Evolutionary conservation across 2,113 vertebrate genomes (phyloP), one percentile per base, ranked within the genome.

Genomic region (Noctilio leporinus): DNA sequence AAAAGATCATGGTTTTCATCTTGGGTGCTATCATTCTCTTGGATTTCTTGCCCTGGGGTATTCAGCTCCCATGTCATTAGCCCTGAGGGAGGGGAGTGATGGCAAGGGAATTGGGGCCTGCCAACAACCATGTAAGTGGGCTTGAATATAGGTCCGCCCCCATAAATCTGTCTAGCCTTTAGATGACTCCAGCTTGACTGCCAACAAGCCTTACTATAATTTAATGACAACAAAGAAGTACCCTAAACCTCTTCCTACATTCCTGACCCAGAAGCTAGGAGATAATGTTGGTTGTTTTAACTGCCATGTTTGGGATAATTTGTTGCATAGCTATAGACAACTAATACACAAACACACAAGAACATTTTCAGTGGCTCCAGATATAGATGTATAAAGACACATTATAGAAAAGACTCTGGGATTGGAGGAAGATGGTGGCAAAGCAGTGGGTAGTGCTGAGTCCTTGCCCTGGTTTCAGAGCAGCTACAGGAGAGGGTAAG

Each of bases 41-140:
- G 26, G 57, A 62, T 84, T 59, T 45, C 77, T 51, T 17, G 3
- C 30, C 14, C 19, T 76, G 15, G 24, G 62, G 30, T 51, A 47
- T 45, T 10, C 3, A 72, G 40, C 15, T 76, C 38, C 53, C 7
- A 40, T 1, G 22, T 77, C 86, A n/a, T 4, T 33, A 51, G 33
- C 24, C 33, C 43, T 33, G 14, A 10, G 12, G 26, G 47, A 26
- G 51, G 40, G n/a, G 4, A 33, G 12, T 40, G 43, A 49, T 65
- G 43, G 20, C 9, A 38, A 70, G 24, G n/a, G 22, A 64, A 45
- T 10, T 2, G 49, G 49, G 28, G 1, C 4, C 16, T n/a, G 55
- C 14, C 38, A 16, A 35, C 28, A 38, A 17, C 22, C 43, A 64
- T 0, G 0, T 64, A 14, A 51, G 19, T 5, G 12, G 72, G 11